These are phyloP conservation scores for Tiaroga cobitis DNA, from an alignment of 2,797 vertebrate species.

Conservation along the genomic window DNA sequence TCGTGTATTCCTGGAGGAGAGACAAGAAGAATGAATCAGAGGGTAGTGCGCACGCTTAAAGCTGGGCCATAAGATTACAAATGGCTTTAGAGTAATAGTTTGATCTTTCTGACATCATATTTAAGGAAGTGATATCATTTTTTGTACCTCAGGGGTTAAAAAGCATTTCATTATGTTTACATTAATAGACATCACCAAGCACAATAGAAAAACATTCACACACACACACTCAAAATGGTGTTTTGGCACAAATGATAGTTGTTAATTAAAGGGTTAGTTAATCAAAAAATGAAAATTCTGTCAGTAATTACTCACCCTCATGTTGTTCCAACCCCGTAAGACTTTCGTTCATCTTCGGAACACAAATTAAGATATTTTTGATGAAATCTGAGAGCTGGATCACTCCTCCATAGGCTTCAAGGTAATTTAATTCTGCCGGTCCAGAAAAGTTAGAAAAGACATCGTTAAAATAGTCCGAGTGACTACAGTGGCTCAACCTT, in stretches of 20 bases:
- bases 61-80: not conserved
- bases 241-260: not conserved
- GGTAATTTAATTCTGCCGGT: too few species aligned
- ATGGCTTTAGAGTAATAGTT: conserved; percentile 11
- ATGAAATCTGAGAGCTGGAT: too few species aligned
- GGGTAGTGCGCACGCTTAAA: not conserved
- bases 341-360: too few species aligned
- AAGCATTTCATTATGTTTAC: conserved; percentile 11
- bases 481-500: too few species aligned
- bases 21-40: conserved; percentile 14
- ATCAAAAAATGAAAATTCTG: too few species aligned
- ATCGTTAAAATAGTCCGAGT: too few species aligned
- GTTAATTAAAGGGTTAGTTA: not conserved
- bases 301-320: too few species aligned
- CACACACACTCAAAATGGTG: not conserved
- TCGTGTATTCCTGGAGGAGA: conserved; percentile 6
- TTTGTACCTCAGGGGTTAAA: not conserved
- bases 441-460: too few species aligned
- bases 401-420: too few species aligned
- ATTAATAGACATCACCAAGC: not conserved
- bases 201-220: not conserved
- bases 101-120: not conserved
- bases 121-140: not conserved
- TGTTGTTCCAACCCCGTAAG: too few species aligned
- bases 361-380: too few species aligned